phyloP scores from a whole-genome alignment of 2,888 invertebrate genomes.

The Mythimna loreyi region DNA sequence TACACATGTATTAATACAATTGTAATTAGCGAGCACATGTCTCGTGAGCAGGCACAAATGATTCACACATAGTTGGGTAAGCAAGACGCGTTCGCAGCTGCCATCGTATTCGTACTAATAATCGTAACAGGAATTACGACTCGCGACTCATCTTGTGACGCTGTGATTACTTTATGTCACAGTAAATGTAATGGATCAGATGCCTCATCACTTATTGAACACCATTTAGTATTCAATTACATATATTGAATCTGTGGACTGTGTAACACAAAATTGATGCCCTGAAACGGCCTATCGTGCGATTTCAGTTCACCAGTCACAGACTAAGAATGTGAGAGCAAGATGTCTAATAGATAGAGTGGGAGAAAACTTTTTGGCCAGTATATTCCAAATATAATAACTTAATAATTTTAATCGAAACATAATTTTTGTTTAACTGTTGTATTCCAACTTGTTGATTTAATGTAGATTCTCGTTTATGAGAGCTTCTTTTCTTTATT shows the following conservation, averaged over 20 bases:
- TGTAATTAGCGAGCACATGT: slow-evolving; percentile 43
- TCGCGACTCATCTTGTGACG: slow-evolving; percentile 68
- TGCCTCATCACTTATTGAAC: not conserved
- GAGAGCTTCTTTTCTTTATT: no score
- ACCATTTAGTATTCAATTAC: not conserved
- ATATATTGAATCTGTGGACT: not conserved
- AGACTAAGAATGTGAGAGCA: no score
- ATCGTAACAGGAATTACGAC: slow-evolving; percentile 75
- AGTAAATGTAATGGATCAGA: slow-evolving; percentile 58
- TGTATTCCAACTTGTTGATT: no score
- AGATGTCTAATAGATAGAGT: no score
- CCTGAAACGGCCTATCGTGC: no score
- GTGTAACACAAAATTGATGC: no score
- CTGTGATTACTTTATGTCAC: slow-evolving; percentile 66
- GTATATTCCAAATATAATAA: no score
- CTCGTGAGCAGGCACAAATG: slow-evolving; percentile 18
- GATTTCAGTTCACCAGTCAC: no score
- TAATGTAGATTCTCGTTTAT: no score
- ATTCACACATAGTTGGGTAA: slow-evolving; percentile 38
- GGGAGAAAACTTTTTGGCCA: no score
- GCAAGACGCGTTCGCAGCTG: slow-evolving; percentile 61
- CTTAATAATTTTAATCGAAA: no score
- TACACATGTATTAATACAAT: slow-evolving; percentile 7
- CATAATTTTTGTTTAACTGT: no score
- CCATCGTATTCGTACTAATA: slow-evolving; percentile 64